A percentile compares a stretch with the other conserved stretches of the same genome.
Conservation (phyloP, 2,113 vertebrate genomes). For the Thermophis baileyi region DNA sequence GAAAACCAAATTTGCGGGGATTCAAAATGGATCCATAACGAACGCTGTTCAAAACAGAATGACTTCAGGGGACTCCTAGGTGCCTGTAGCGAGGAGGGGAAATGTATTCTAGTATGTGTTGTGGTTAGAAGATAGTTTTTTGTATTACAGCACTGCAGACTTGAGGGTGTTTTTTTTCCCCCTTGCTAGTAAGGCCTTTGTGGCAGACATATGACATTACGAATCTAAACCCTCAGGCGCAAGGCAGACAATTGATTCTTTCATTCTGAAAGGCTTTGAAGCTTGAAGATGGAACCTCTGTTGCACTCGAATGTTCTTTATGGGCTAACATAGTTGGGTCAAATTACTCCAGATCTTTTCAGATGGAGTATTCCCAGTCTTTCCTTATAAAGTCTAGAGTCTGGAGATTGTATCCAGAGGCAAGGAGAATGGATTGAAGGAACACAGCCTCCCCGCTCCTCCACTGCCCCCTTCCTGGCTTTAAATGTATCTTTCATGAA, state of each 20-base stretch:
- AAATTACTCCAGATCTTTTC: constrained; percentile 24
- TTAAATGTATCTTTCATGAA: constrained; percentile 3
- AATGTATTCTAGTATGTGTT: neutral
- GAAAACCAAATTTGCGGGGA: neutral
- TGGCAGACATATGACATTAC: constrained; percentile 6
- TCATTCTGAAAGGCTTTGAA: neutral
- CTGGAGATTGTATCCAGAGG: constrained; percentile 26
- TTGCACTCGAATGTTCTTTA: constrained; percentile 6
- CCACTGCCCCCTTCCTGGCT: neutral
- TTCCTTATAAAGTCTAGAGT: constrained; percentile 22
- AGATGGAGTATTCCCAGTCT: constrained; percentile 9
- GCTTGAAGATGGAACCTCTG: neutral
- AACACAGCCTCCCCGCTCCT: neutral
- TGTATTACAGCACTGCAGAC: neutral
- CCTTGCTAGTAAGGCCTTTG: neutral
- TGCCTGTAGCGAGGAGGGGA: neutral
- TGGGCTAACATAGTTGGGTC: neutral
- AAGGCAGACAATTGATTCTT: neutral
- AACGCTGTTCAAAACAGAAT: too few species aligned
- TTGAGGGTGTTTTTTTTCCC: neutral
- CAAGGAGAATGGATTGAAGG: constrained; percentile 9
- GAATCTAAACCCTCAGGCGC: neutral
- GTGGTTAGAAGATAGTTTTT: neutral
- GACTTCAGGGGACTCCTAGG: neutral
- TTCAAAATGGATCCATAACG: neutral